A percentile compares a stretch with the other conserved stretches of the same genome.
Evolutionary conservation across 2,797 vertebrate genomes (phyloP).

Genomic region (Lepilemur ruficaudatus): DNA sequence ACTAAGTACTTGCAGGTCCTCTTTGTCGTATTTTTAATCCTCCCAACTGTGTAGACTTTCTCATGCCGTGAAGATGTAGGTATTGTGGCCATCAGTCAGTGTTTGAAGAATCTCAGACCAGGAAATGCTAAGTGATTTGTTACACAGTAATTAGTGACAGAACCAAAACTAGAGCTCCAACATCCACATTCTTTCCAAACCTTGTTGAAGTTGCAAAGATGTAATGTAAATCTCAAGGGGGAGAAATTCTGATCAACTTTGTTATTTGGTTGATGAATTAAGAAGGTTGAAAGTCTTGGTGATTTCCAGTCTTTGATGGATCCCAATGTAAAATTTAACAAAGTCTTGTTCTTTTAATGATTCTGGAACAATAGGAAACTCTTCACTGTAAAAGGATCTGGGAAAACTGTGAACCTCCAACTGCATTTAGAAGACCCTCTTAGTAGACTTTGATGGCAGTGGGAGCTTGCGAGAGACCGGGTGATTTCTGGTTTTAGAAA

Average conservation of each 20-base stretch:
- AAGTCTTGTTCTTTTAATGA: neutral
- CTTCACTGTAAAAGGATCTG: neutral
- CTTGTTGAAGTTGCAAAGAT: neutral
- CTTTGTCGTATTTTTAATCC: neutral
- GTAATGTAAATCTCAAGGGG: neutral
- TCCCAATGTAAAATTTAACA: neutral
- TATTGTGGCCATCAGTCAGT: neutral
- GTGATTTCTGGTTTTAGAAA: constrained; percentile 10
- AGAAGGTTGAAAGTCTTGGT: neutral
- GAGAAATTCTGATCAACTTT: neutral
- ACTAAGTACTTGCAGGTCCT: neutral
- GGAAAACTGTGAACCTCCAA: neutral
- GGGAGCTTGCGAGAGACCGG: neutral
- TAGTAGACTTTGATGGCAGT: neutral
- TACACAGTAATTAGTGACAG: neutral
- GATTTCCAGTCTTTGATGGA: neutral
- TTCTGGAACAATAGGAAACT: neutral
- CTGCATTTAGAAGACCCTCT: neutral
- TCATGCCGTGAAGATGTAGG: neutral
- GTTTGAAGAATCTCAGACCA: neutral
- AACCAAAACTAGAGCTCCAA: neutral
- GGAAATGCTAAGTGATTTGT: neutral
- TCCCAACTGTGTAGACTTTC: neutral
- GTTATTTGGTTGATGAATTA: neutral
- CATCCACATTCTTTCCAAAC: neutral